Conservation (phyloP, 37 sponge, comb jelly and placozoan species). For the Cliona cf. orientalis region DNA sequence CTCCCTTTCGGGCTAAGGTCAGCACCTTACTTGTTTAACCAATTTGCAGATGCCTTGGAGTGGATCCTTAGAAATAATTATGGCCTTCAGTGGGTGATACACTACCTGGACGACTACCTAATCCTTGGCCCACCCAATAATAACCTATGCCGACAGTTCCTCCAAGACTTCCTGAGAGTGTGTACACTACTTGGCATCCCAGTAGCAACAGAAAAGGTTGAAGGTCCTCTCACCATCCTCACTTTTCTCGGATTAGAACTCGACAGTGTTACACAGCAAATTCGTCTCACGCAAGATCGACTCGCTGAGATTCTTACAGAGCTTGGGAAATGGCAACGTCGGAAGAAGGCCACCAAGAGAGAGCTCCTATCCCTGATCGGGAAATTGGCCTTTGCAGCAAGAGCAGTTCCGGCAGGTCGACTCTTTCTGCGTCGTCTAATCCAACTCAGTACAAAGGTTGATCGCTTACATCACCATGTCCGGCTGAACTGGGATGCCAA, state of each 20-base stretch:
- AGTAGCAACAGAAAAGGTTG: conserved; percentile 24
- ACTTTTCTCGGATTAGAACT: conserved; percentile 40
- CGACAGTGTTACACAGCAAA: conserved; percentile 10
- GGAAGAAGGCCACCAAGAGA: conserved; percentile 19
- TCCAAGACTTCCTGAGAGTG: not conserved
- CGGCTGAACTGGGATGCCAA: conserved; percentile 1
- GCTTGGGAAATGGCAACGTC: conserved; percentile 16
- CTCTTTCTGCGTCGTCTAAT: conserved; percentile 37
- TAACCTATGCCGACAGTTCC: not conserved
- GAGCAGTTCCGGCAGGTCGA: conserved; percentile 32
- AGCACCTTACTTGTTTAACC: conserved; percentile 55
- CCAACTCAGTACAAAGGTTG: conserved; percentile 12
- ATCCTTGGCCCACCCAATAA: conserved; percentile 3
- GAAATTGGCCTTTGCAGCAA: conserved; percentile 28
- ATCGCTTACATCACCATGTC: conserved; percentile 16
- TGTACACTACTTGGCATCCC: conserved; percentile 30
- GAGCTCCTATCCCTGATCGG: conserved; percentile 46
- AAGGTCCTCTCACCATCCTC: conserved; percentile 3
- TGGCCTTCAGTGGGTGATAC: not conserved
- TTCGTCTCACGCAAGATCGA: conserved; percentile 12
- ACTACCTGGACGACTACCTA: conserved; percentile 54
- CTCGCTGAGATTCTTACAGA: conserved; percentile 3
- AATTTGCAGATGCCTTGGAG: conserved; percentile 35
- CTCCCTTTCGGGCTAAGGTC: conserved; percentile 48
- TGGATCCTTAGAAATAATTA: conserved; percentile 36